These are phyloP conservation scores for Lomographa bimaculata DNA, from an alignment of 2,888 invertebrate species.

Conservation along the genomic window DNA sequence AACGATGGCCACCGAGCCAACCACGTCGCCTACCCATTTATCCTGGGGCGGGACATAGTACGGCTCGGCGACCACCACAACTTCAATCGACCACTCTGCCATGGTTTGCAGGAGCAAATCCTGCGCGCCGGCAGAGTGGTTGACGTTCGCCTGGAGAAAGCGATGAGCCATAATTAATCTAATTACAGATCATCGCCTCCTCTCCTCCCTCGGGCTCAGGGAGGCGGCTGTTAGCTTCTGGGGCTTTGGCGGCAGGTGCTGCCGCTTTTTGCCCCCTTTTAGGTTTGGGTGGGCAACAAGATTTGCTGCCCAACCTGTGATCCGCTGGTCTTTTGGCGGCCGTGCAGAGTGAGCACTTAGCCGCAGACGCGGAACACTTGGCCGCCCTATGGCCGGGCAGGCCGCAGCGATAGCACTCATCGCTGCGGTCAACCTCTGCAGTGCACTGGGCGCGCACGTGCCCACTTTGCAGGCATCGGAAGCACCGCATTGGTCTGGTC, in stretches of 20 bases:
- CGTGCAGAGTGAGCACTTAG: slow-evolving; percentile 1
- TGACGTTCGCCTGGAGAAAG: slow-evolving; percentile 10
- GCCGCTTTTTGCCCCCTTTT: background rate
- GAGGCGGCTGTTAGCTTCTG: too few species aligned
- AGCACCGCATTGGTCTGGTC: slow-evolving; percentile 22
- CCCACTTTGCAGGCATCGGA: slow-evolving; percentile 23
- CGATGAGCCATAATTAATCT: slow-evolving; percentile 1
- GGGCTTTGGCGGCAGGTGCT: background rate
- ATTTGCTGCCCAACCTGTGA: slow-evolving; percentile 3
- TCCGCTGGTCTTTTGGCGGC: background rate
- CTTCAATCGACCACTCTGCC: too few species aligned
- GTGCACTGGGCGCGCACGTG: slow-evolving; percentile 21
- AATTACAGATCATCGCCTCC: background rate
- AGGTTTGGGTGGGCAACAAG: background rate
- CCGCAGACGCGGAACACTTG: background rate
- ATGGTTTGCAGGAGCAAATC: too few species aligned
- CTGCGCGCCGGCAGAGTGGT: slow-evolving; percentile 16
- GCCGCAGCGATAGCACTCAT: slow-evolving; percentile 22
- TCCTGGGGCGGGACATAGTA: too few species aligned
- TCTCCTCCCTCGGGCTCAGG: too few species aligned
- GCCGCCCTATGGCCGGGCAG: slow-evolving; percentile 1
- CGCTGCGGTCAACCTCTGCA: slow-evolving; percentile 5
- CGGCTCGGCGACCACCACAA: too few species aligned
- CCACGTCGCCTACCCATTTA: too few species aligned
- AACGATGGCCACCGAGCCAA: too few species aligned